Base-by-base conservation (phyloP, 2,113 vertebrate genomes). In the Coptodon rendalli region DNA sequence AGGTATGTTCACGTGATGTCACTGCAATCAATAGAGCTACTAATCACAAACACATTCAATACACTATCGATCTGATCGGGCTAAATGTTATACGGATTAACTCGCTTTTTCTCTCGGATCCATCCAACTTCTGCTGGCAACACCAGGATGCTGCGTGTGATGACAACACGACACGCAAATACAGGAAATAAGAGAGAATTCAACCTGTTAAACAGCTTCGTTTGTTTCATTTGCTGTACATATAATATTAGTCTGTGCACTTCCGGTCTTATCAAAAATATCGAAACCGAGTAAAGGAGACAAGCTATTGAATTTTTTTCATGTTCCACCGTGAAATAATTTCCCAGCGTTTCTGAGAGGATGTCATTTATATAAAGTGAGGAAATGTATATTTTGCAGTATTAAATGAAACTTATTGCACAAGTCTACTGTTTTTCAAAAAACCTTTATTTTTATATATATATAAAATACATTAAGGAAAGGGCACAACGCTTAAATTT, bases 11-110 rank as follows among this genome's bases (percentile, higher is more conserved):
- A 92, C 87, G 22, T 94, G 93, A 94, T 90, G 92, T 92, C 87
- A 90, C 89, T 31, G 83, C 84, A 66, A 94, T 95, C 95, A 93
- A 90, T 95, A 86, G 10, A 68, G 89, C 89, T 91, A 93, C 94
- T 94, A 95, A 95, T 94, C 91, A 91, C 92, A 88, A 94, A 93
- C 93, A 91, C 89, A 63, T 92, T 92, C 93, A 92, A 94, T 94
- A 84, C 3, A 3, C 4, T 29, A 94, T 94, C 81, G 95, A 95
- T 95, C 90, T 6, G 34, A 95, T 95, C 40, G 90, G 87, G 43
- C 82, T 82, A 86, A 94, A 94, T 91, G 88, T 93, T 93, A 63
- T n/a, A 76, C 76, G 81, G 76, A 92, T 91, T 90, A 85, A 38
- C 71, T 27, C 13, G 48, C 40, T 27, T 38, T 90, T 91, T 45